phyloP scores from a whole-genome alignment of 2,888 invertebrate genomes.

The Conops quadrifasciatus region DNA sequence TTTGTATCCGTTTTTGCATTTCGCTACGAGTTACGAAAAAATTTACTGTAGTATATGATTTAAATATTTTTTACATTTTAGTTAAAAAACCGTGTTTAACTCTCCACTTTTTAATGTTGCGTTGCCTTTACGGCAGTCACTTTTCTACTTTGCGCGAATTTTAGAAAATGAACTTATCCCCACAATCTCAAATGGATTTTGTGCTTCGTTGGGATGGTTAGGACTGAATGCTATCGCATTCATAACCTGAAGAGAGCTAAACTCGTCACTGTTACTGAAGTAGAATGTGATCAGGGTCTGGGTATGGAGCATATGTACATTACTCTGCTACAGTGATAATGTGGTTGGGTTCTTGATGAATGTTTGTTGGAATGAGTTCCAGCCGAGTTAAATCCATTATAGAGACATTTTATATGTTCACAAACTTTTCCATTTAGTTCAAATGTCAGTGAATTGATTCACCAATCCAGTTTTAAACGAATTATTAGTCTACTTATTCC shows the following conservation, averaged over 20 bases:
- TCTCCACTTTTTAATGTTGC: neutral
- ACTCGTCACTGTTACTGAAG: no score
- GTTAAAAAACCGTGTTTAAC: neutral
- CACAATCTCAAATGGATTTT: no score
- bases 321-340: constrained; percentile 16
- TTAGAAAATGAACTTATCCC: no score
- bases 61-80: neutral
- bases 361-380: constrained; percentile 30
- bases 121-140: no score
- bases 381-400: constrained; percentile 26
- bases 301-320: constrained; percentile 20
- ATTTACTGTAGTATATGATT: neutral
- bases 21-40: constrained; percentile 3
- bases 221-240: neutral
- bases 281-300: constrained; percentile 12
- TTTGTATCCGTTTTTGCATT: constrained; percentile 42
- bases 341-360: constrained; percentile 8
- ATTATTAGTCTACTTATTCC: neutral
- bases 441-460: neutral
- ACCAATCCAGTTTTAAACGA: no score
- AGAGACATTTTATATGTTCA: constrained; percentile 32
- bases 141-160: no score
- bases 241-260: no score
- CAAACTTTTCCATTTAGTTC: constrained; percentile 12
- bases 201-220: no score